Evolutionary conservation across 2,113 vertebrate species (phyloP).

Genomic region (Rousettus leschenaultii): DNA sequence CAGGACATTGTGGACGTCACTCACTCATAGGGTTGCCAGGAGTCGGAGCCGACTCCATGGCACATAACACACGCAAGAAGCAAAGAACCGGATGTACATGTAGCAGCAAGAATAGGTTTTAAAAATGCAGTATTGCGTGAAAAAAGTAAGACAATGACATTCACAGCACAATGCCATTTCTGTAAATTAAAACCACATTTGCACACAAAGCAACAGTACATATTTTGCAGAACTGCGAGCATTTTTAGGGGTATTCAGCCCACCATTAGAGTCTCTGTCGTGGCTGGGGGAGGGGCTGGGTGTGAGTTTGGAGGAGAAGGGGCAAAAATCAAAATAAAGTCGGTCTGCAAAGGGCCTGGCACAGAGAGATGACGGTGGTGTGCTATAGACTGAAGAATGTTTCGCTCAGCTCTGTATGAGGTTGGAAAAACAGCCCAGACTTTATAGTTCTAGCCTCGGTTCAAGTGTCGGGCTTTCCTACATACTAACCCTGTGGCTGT

Average conservation of each 20-base stretch:
- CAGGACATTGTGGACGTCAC: neutral
- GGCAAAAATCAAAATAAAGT: neutral
- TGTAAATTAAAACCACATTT: conserved; percentile 66
- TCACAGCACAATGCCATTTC: conserved; percentile 42
- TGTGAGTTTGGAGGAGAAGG: neutral
- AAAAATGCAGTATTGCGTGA: neutral
- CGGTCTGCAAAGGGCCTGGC: neutral
- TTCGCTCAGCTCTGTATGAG: neutral
- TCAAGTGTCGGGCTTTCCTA: neutral
- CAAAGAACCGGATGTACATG: neutral
- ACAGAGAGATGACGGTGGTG: neutral
- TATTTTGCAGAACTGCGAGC: conserved; percentile 11
- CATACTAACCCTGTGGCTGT: neutral
- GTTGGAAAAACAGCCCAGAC: neutral
- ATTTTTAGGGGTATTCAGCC: neutral
- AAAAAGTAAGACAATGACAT: conserved; percentile 20
- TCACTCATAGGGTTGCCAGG: neutral
- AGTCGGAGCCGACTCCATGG: neutral
- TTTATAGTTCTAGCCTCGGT: neutral
- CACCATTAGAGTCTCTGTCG: neutral
- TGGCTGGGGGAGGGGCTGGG: neutral
- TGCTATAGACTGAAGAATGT: neutral
- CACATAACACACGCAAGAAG: neutral
- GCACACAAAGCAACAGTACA: conserved; percentile 37
- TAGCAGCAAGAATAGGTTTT: neutral